Percentiles rank a stretch among this genome's conserved stretches.
These are phyloP conservation scores for Furnarius figulus DNA, from an alignment of 2,113 vertebrate species.

Conservation along the genomic window DNA sequence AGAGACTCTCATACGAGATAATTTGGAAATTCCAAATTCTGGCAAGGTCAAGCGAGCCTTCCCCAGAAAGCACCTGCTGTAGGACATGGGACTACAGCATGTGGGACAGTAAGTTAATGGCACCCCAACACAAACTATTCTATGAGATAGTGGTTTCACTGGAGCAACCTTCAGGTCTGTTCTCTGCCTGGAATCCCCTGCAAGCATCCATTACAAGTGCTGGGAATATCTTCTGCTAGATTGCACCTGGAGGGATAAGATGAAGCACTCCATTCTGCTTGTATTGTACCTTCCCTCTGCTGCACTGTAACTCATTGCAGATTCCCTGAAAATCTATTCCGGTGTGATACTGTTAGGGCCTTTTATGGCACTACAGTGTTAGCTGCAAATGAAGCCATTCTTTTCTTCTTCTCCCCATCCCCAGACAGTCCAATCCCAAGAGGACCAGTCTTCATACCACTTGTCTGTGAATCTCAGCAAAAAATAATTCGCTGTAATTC, in stretches of 20 bases:
- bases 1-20: background rate
- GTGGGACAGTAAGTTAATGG: background rate
- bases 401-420: background rate
- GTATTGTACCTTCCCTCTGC: background rate
- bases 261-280: background rate
- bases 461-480: background rate
- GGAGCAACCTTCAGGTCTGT: background rate
- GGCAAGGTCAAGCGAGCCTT: background rate
- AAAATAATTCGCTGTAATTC: background rate
- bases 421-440: background rate
- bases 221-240: background rate
- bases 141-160: background rate
- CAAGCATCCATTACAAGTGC: background rate
- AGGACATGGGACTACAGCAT: background rate
- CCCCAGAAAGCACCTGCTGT: background rate
- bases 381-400: slow-evolving; percentile 17
- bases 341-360: background rate
- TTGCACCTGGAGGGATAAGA: background rate
- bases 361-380: background rate
- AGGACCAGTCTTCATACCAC: background rate
- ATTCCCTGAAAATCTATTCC: slow-evolving; percentile 7
- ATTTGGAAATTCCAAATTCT: background rate
- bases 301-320: background rate
- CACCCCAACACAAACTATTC: background rate
- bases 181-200: background rate